Percentiles rank a stretch among this genome's conserved stretches.
These are phyloP conservation scores for Campoplex capitator DNA, from an alignment of 2,888 invertebrate species.

Conservation along the genomic window DNA sequence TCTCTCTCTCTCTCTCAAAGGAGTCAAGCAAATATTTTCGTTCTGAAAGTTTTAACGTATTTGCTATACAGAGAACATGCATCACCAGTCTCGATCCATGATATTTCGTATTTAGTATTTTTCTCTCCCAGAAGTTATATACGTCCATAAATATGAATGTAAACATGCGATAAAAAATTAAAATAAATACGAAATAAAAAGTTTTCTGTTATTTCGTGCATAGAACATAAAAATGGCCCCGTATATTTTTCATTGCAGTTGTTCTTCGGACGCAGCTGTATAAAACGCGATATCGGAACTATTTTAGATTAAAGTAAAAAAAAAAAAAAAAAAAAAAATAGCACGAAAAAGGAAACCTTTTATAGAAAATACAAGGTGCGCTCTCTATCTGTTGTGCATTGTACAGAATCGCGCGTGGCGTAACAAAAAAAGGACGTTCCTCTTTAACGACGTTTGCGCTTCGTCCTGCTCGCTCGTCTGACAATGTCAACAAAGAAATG, in stretches of 20 bases:
- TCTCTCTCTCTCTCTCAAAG: constrained; percentile 33
- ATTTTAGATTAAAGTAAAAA: constrained; percentile 51
- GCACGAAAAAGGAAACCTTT: constrained; percentile 47
- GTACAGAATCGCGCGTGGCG: not conserved
- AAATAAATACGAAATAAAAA: constrained; percentile 11
- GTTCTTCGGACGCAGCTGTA: constrained; percentile 49
- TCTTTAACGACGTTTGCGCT: constrained; percentile 41
- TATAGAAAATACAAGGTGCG: constrained; percentile 45
- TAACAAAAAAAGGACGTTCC: not conserved
- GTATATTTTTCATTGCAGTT: constrained; percentile 46
- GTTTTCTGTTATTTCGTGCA: not conserved
- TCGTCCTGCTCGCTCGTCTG: constrained; percentile 40
- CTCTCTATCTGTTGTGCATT: constrained; percentile 6
- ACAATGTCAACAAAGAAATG: constrained; percentile 60
- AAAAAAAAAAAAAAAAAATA: constrained; percentile 14
- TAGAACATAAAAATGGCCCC: not conserved
- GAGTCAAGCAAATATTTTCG: constrained; percentile 51
- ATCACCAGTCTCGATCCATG: constrained; percentile 13
- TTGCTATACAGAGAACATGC: constrained; percentile 12
- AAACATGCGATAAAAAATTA: not conserved
- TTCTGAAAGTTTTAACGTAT: constrained; percentile 44
- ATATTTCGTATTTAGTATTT: constrained; percentile 44
- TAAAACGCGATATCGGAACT: constrained; percentile 54
- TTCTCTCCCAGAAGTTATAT: not conserved
- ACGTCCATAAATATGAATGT: constrained; percentile 7